Percentiles rank a stretch among this genome's conserved stretches.
These are phyloP conservation scores for Bombylius discolor DNA, from an alignment of 2,888 invertebrate species.

Conservation along the genomic window DNA sequence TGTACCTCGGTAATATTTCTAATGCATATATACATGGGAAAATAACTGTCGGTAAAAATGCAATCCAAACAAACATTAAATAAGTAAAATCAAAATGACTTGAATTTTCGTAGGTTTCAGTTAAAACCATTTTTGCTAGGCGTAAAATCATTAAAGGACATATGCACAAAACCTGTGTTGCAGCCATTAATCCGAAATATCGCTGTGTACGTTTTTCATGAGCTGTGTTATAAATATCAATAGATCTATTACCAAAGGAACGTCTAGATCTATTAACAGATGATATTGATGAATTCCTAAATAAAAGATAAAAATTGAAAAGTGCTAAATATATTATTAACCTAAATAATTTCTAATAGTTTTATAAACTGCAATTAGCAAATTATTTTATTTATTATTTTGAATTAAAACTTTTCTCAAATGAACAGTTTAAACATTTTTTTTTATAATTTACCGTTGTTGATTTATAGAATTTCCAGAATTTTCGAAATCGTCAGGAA, in stretches of 20 bases:
- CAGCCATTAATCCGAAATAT: slow-evolving; percentile 52
- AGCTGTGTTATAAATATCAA: slow-evolving; percentile 40
- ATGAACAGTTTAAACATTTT: not conserved
- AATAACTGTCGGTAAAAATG: slow-evolving; percentile 51
- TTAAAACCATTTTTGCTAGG: slow-evolving; percentile 48
- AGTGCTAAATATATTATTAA: too few species aligned
- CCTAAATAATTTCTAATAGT: too few species aligned
- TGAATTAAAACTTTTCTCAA: too few species aligned
- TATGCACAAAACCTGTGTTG: slow-evolving; percentile 50
- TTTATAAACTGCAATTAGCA: too few species aligned
- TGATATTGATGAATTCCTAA: slow-evolving; percentile 30
- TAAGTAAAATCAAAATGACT: slow-evolving; percentile 55
- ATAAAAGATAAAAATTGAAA: not conserved
- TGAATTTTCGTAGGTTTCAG: slow-evolving; percentile 55
- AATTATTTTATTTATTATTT: too few species aligned
- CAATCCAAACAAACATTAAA: slow-evolving; percentile 55
- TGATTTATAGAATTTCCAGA: slow-evolving; percentile 32
- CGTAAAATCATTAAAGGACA: slow-evolving; percentile 52
- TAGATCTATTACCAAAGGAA: slow-evolving; percentile 24
- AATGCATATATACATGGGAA: slow-evolving; percentile 51
- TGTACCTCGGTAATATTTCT: slow-evolving; percentile 49
- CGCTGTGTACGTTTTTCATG: slow-evolving; percentile 54
- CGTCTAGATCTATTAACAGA: slow-evolving; percentile 21
- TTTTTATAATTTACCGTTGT: slow-evolving; percentile 25
- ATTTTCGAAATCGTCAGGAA: slow-evolving; percentile 42